Base-by-base conservation (phyloP, 2,888 invertebrate genomes). In the Mesochorus sp. region DNA sequence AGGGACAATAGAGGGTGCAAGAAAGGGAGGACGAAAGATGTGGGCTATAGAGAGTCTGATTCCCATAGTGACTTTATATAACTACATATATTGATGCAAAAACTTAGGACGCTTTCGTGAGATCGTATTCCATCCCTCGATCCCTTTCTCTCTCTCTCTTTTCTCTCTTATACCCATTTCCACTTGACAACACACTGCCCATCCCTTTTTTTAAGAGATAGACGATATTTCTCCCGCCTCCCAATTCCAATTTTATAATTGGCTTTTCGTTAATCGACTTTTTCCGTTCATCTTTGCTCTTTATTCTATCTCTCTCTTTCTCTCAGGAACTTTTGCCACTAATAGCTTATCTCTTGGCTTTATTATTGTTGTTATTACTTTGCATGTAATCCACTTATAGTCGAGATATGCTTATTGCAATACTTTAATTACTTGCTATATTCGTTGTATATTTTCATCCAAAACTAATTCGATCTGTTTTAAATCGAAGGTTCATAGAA, bases 221-320 rank as follows among this genome's bases (percentile, higher is more conserved):
- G 19, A 57, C 53, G 67, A 73, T 55, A 68, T 53, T 64, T 59
- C 73, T 57, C 68, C 17, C 57, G 51, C 59, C n/a, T 64, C 17
- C 64, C 70, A 61, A 64, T 66, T 66, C 74, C 26, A 39, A 66
- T 66, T 74, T 59, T 74, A 74, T 71, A 78, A 78, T 78, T 78
- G 74, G 70, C 62, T 70, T 61, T 74, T 64, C 44, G 59, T 70
- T 71, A 66, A 74, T 59, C 70, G 37, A 70, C 17, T 61, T 73
- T 57, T 39, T 28, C 17, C 42, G 57, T 51, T 39, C 24, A 49
- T 57, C 57, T 70, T 70, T 68, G 3, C 55, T 34, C 14, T 37
- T 37, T 34, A 42, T 10, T 6, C 37, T 49, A 24, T 57, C 3
- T 8, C 34, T 21, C 28, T 8, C 37, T 47, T 14, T 19, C 55